phyloP scores from a whole-genome alignment of 2,888 invertebrate genomes.

The Leptinotarsa peninsularis region DNA sequence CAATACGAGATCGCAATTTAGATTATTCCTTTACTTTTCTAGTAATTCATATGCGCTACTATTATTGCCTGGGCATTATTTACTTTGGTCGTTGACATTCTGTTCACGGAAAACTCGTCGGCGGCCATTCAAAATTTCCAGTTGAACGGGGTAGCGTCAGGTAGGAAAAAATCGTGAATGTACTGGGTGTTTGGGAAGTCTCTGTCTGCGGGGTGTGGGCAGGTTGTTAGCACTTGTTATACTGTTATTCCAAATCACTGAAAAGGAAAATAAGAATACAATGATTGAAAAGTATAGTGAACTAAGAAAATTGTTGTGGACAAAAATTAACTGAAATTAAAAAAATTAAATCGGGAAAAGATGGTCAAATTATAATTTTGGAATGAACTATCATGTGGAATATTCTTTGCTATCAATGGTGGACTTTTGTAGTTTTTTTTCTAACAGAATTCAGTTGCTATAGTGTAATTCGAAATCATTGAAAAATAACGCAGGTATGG shows the following conservation, averaged over 20 bases:
- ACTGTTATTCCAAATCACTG: background rate
- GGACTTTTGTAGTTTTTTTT: no score
- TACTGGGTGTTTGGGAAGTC: background rate
- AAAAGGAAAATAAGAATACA: no score
- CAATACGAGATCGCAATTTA: slow-evolving; percentile 58
- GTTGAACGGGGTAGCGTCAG: background rate
- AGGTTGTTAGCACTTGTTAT: background rate
- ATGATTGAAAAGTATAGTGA: no score
- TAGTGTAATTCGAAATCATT: background rate
- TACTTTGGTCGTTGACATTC: slow-evolving; percentile 23
- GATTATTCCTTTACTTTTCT: slow-evolving; percentile 45
- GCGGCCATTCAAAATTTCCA: slow-evolving; percentile 15
- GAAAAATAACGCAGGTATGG: no score
- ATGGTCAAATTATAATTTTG: no score
- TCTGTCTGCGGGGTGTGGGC: background rate
- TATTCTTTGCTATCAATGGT: no score
- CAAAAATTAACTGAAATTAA: no score
- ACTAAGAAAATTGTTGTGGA: no score
- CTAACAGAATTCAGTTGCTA: background rate
- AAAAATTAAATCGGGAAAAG: no score
- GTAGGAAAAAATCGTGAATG: background rate
- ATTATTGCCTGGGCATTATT: slow-evolving; percentile 19
- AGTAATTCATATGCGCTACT: slow-evolving; percentile 23
- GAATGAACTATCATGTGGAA: no score
- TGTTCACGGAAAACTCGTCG: background rate